Percentiles rank a stretch among this genome's conserved stretches.
Conservation (phyloP, 92 coral and sea anemone genomes). For the Plumapathes pennacea region DNA sequence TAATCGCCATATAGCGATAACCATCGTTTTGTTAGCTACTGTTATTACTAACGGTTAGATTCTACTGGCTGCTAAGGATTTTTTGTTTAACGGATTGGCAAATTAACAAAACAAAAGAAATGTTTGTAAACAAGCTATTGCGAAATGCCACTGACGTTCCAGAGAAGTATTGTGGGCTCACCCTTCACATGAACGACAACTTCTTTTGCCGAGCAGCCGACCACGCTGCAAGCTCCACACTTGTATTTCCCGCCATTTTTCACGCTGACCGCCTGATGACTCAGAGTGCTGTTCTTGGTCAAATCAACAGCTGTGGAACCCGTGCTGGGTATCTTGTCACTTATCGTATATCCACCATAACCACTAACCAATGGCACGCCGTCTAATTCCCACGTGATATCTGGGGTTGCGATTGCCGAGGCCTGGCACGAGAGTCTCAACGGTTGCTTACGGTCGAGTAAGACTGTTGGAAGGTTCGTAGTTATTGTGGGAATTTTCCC, state of each 20-base stretch:
- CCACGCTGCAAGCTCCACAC: constrained; percentile 76
- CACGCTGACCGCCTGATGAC: constrained; percentile 45
- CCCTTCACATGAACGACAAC: constrained; percentile 77
- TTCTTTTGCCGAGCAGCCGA: constrained; percentile 68
- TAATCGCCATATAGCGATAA: no score
- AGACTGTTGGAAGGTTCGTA: constrained; percentile 23
- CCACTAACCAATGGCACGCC: constrained; percentile 37
- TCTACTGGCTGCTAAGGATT: no score
- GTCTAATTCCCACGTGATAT: constrained; percentile 82
- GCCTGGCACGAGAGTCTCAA: constrained; percentile 72
- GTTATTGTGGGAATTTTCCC: constrained; percentile 21
- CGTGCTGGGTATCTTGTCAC: constrained; percentile 18
- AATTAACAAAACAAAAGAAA: no score
- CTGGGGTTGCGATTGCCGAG: constrained; percentile 38
- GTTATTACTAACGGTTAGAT: no score
- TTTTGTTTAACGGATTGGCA: no score
- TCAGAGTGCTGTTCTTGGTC: constrained; percentile 45
- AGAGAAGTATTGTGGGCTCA: no score
- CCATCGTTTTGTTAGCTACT: no score
- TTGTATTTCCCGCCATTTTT: constrained; percentile 81
- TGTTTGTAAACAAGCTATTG: no score
- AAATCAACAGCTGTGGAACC: constrained; percentile 2
- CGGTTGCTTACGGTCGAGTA: constrained; percentile 48
- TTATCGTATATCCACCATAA: constrained; percentile 37
- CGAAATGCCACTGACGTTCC: no score